Conservation (phyloP, 1,140 invertebrate genomes). For the Neotoxoptera formosana region DNA sequence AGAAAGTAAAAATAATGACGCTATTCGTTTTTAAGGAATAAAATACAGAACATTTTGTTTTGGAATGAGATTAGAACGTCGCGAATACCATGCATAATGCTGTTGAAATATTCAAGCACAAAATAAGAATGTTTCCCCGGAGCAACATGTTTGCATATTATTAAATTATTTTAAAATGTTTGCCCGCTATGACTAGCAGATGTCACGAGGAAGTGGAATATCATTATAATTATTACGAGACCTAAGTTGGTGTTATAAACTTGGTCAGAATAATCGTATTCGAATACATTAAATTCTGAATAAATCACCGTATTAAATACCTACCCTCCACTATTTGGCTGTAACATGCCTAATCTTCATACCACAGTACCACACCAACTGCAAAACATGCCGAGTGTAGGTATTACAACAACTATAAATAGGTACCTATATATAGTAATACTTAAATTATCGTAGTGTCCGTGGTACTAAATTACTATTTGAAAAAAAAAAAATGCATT, state of each 20-base stretch:
- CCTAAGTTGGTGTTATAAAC: conserved; percentile 31
- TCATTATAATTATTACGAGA: conserved; percentile 47
- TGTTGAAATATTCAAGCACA: conserved; percentile 41
- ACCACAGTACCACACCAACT: not conserved
- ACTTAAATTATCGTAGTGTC: not conserved
- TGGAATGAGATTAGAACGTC: conserved; percentile 18
- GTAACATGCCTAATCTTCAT: not conserved
- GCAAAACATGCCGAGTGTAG: not conserved
- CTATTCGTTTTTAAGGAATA: not conserved
- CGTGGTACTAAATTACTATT: not conserved
- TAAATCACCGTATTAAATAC: not conserved
- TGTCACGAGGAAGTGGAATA: conserved; percentile 44
- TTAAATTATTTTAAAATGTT: conserved; percentile 55
- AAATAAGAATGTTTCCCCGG: conserved; percentile 35
- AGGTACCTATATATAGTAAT: too few relatives aligned
- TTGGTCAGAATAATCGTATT: conserved; percentile 31
- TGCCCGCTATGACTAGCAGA: conserved; percentile 34
- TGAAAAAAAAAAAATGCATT: not conserved
- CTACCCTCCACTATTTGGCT: not conserved
- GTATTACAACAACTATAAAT: not conserved
- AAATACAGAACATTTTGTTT: not conserved
- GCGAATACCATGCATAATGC: conserved; percentile 18
- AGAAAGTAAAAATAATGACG: not conserved
- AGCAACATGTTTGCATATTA: conserved; percentile 53
- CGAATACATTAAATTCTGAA: conserved; percentile 40